Evolutionary conservation across 2,797 vertebrate genomes (phyloP).

Genomic region (Catharus ustulatus): DNA sequence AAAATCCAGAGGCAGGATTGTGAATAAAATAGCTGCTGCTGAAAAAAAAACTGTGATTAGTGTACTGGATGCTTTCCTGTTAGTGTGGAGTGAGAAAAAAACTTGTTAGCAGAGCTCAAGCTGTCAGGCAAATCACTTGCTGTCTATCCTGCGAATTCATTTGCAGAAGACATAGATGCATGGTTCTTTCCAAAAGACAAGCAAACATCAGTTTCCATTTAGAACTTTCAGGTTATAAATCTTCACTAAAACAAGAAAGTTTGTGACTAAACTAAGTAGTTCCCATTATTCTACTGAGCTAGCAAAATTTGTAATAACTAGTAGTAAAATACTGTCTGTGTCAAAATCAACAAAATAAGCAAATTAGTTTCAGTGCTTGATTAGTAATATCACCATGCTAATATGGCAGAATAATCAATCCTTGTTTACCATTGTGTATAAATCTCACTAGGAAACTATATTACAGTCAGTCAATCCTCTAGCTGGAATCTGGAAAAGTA

Average conservation of each 20-base stretch:
- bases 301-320: neutral
- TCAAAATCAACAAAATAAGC: conserved; percentile 9
- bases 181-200: neutral
- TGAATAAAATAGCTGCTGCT: conserved; percentile 6
- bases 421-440: neutral
- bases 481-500: neutral
- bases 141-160: neutral
- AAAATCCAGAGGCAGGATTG: neutral
- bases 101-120: neutral
- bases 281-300: neutral
- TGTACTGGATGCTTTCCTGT: neutral
- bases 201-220: neutral
- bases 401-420: conserved; percentile 6
- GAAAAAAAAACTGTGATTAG: neutral
- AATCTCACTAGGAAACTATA: neutral
- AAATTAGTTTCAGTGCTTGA: neutral
- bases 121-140: neutral
- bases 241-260: neutral
- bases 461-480: neutral
- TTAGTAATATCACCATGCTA: neutral
- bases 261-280: neutral
- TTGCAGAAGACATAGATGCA: neutral
- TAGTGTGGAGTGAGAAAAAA: neutral
- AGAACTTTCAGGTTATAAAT: neutral
- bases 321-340: neutral